A percentile compares a stretch with the other conserved stretches of the same genome.
Evolutionary conservation across 2,113 vertebrate genomes (phyloP).

Genomic region (Salminus brasiliensis): DNA sequence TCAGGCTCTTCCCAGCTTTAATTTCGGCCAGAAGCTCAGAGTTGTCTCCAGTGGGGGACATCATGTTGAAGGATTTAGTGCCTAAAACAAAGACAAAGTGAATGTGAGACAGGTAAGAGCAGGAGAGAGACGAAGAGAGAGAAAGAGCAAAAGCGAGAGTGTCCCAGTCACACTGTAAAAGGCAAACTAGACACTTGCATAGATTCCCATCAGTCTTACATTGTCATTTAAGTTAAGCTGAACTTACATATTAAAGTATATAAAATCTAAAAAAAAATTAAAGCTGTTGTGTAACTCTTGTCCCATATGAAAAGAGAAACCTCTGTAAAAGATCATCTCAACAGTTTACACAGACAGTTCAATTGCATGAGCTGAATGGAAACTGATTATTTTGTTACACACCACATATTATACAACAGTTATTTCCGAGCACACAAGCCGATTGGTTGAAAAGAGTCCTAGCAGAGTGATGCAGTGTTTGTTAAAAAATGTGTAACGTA

Average conservation of each 20-base stretch:
- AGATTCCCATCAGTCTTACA: no score
- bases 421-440: no score
- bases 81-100: slow-evolving; percentile 74
- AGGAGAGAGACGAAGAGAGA: slow-evolving; percentile 50
- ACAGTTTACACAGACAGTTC: no score
- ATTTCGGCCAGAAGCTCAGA: slow-evolving; percentile 97
- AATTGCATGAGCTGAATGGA: no score
- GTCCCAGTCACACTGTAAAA: not conserved
- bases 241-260: not conserved
- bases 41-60: slow-evolving; percentile 97
- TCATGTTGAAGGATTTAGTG: slow-evolving; percentile 99
- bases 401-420: no score
- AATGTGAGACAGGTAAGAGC: slow-evolving; percentile 33
- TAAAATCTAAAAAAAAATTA: not conserved
- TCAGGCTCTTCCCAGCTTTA: slow-evolving; percentile 94
- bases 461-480: no score
- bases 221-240: not conserved
- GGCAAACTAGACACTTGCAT: not conserved
- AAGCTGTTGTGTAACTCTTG: not conserved
- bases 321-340: no score
- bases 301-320: no score
- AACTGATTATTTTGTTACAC: no score
- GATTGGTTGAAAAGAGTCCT: no score
- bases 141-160: slow-evolving; percentile 41
- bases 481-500: no score